These are phyloP conservation scores for Empidonax alnorum DNA, from an alignment of 2,113 vertebrate genomes.

Conservation along the genomic window DNA sequence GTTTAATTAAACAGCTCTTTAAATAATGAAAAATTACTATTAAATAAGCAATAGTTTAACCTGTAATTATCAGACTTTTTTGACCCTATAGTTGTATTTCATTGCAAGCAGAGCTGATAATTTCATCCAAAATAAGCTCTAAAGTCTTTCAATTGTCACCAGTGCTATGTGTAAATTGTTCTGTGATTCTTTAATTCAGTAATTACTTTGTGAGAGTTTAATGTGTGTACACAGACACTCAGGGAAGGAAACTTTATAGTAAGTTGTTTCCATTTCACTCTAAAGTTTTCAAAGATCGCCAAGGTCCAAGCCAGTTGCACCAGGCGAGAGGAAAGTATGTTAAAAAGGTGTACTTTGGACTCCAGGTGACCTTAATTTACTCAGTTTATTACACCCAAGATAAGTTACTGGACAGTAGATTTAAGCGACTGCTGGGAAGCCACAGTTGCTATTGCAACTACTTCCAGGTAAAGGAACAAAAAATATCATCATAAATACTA, in stretches of 20 bases:
- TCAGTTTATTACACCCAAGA: neutral
- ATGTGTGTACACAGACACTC: neutral
- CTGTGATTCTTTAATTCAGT: neutral
- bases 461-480: neutral
- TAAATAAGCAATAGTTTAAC: neutral
- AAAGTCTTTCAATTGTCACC: neutral
- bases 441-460: neutral
- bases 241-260: neutral
- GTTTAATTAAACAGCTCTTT: neutral
- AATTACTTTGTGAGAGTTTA: neutral
- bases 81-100: neutral
- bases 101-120: neutral
- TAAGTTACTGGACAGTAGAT: neutral
- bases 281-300: neutral
- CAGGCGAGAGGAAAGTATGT: neutral
- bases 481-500: neutral
- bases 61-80: neutral
- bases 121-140: neutral
- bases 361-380: neutral
- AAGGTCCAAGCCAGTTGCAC: neutral
- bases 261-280: neutral
- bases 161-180: neutral
- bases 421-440: neutral
- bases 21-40: neutral
- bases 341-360: neutral